phyloP scores from a whole-genome alignment of 2,113 vertebrate genomes.

The Grallaria varia region DNA sequence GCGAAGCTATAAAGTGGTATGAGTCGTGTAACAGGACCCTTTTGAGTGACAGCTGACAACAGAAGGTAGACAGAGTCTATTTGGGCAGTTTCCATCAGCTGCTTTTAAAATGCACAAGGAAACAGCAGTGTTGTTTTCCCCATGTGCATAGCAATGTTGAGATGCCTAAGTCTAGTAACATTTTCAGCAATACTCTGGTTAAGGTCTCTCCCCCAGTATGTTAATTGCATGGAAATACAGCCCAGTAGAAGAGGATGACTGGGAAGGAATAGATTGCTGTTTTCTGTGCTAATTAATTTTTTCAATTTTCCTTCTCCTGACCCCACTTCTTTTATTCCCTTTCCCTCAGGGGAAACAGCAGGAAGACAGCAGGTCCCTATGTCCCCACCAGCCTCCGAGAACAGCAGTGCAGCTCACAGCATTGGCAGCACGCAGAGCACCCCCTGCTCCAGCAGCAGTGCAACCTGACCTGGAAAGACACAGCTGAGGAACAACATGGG shows the following conservation, averaged over 20 bases:
- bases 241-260: neutral
- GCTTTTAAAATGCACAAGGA: neutral
- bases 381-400: constrained; percentile 83
- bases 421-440: constrained; percentile 97
- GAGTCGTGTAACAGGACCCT: neutral
- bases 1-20: neutral
- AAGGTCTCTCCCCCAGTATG: neutral
- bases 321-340: neutral
- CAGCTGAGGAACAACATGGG: neutral
- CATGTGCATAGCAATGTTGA: neutral
- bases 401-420: constrained; percentile 93
- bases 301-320: neutral
- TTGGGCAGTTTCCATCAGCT: neutral
- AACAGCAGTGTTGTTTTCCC: neutral
- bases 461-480: constrained; percentile 72
- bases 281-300: neutral
- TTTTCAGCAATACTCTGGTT: neutral
- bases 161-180: neutral
- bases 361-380: constrained; percentile 83
- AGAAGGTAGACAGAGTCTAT: neutral
- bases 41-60: neutral
- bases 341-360: constrained; percentile 76
- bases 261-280: neutral
- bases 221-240: neutral
- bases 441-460: constrained; percentile 93